These are phyloP conservation scores for Cygnus atratus DNA, from an alignment of 2,113 vertebrate species.

Conservation along the genomic window DNA sequence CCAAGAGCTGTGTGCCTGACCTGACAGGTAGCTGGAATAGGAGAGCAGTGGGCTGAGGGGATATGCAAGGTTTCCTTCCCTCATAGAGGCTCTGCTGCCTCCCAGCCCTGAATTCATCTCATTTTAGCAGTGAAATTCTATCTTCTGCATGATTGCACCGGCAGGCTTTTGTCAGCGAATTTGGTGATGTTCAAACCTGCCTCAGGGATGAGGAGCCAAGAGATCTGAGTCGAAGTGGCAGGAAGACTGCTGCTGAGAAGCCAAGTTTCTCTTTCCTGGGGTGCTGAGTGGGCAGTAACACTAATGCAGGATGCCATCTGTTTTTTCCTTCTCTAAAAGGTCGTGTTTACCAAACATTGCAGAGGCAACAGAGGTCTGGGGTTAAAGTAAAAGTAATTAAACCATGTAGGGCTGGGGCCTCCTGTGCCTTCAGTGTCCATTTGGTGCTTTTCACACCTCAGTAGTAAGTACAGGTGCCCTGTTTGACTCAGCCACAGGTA, in stretches of 20 bases:
- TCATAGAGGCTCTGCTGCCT: background rate
- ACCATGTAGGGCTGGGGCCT: background rate
- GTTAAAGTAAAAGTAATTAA: constrained; percentile 63
- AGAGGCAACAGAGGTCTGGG: constrained; percentile 40
- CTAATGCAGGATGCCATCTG: constrained; percentile 51
- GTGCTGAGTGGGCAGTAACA: constrained; percentile 33
- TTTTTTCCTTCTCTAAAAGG: constrained; percentile 54
- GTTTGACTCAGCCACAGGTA: background rate
- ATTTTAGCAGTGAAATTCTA: constrained; percentile 50
- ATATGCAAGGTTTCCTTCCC: background rate
- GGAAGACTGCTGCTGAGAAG: constrained; percentile 64
- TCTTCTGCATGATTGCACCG: constrained; percentile 66
- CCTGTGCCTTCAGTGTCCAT: background rate
- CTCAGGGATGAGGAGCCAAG: constrained; percentile 42
- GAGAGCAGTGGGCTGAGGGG: background rate
- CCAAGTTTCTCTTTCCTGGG: constrained; percentile 62
- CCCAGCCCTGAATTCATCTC: background rate
- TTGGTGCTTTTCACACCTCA: background rate
- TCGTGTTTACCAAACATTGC: constrained; percentile 45
- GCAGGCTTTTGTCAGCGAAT: constrained; percentile 52
- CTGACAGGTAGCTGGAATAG: background rate
- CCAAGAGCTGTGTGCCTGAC: background rate
- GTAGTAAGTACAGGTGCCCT: background rate
- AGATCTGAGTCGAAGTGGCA: constrained; percentile 67
- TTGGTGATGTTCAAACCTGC: constrained; percentile 52